Percentiles rank a stretch among this genome's conserved stretches.
These are phyloP conservation scores for Petrocephalus microphthalmus DNA, from an alignment of 2,113 vertebrate genomes.

Conservation along the genomic window DNA sequence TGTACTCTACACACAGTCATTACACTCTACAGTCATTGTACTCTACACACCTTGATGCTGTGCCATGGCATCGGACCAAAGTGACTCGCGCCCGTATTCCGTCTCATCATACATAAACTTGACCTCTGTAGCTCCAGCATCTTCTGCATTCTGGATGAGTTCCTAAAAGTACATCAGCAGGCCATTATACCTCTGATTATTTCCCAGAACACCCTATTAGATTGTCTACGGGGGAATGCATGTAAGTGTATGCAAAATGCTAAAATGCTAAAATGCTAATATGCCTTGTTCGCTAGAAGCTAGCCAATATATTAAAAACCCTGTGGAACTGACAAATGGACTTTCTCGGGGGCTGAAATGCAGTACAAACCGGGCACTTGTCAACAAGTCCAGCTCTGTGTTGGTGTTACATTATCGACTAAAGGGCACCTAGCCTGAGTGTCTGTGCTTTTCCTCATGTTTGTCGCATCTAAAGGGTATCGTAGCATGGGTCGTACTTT, in stretches of 20 bases:
- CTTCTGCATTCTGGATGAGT: constrained; percentile 96
- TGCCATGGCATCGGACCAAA: constrained; percentile 90
- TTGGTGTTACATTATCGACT: not conserved
- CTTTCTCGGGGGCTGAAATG: not conserved
- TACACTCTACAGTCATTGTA: too few relatives aligned
- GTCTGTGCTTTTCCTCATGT: not conserved
- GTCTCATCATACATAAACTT: constrained; percentile 94
- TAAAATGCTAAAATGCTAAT: not conserved
- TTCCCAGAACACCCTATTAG: not conserved
- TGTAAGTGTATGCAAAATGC: not conserved
- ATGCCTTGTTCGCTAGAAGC: not conserved
- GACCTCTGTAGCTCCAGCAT: constrained; percentile 92
- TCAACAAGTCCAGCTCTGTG: not conserved
- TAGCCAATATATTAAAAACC: not conserved
- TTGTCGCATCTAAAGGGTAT: not conserved
- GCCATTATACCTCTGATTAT: not conserved
- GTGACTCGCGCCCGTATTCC: constrained; percentile 82
- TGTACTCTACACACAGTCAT: too few relatives aligned
- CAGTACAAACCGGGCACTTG: not conserved
- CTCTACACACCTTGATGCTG: constrained; percentile 80
- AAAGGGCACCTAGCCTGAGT: not conserved
- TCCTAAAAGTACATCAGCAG: constrained; percentile 62
- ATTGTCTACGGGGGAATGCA: not conserved
- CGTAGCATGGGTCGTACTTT: constrained; percentile 67
- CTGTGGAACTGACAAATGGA: not conserved